These are phyloP conservation scores for Anguilla anguilla DNA, from an alignment of 2,797 vertebrate genomes.

Conservation along the genomic window DNA sequence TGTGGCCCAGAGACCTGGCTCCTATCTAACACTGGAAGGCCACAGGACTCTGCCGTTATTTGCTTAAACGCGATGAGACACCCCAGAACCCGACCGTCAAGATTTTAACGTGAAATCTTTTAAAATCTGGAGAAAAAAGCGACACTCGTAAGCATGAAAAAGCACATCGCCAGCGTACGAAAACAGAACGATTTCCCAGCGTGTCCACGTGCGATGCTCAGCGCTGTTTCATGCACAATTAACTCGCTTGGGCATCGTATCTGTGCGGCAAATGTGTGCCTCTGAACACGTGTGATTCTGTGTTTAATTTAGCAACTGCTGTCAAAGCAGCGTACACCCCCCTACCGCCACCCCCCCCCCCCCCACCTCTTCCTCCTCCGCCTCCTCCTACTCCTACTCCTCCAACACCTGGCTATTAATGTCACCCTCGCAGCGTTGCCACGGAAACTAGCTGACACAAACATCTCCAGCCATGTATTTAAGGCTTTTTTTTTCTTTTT, in stretches of 20 bases:
- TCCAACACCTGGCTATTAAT: slow-evolving; percentile 49
- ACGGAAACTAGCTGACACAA: slow-evolving; percentile 47
- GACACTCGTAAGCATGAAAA: background rate
- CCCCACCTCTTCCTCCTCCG: slow-evolving; percentile 20
- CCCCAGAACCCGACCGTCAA: background rate
- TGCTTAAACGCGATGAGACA: background rate
- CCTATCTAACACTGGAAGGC: background rate
- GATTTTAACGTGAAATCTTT: background rate
- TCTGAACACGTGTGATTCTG: slow-evolving; percentile 15
- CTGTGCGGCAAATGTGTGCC: background rate
- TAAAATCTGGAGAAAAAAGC: background rate
- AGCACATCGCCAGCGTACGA: background rate
- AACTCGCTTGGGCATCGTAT: background rate
- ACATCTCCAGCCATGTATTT: slow-evolving; percentile 46
- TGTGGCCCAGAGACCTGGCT: background rate
- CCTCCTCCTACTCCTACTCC: slow-evolving; percentile 37
- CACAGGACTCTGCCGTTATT: background rate
- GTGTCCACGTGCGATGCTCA: background rate
- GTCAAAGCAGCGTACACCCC: slow-evolving; percentile 27
- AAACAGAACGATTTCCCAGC: background rate
- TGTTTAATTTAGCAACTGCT: slow-evolving; percentile 49
- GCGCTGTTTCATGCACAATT: background rate
- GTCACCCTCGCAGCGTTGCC: slow-evolving; percentile 50
- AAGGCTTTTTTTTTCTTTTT: slow-evolving; percentile 40
- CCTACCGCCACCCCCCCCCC: slow-evolving; percentile 12